Conservation (phyloP, 2,888 invertebrate species). For the Drosophila fungiperda region DNA sequence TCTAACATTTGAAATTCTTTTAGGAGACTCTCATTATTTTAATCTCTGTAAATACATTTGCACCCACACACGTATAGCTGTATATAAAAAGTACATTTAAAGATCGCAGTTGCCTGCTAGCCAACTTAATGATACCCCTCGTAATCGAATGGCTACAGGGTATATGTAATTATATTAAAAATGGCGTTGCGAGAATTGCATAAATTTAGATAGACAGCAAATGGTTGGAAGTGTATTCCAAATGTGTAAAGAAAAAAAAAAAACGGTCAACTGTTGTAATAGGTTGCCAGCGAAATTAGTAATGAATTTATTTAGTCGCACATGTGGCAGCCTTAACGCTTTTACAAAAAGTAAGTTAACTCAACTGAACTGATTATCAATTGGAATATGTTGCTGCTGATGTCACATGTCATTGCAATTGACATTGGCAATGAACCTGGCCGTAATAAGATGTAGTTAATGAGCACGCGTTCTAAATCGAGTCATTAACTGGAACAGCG, state of each 20-base stretch:
- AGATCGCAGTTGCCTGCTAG: background rate
- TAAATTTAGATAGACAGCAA: slow-evolving; percentile 56
- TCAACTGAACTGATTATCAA: slow-evolving; percentile 29
- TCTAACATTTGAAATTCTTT: background rate
- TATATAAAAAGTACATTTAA: background rate
- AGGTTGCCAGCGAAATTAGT: slow-evolving; percentile 40
- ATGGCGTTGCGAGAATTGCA: slow-evolving; percentile 62
- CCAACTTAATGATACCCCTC: slow-evolving; percentile 10
- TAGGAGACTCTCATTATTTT: background rate
- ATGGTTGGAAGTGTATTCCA: slow-evolving; percentile 52
- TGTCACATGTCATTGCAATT: slow-evolving; percentile 75
- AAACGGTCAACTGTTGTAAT: slow-evolving; percentile 11
- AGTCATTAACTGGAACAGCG: slow-evolving; percentile 39
- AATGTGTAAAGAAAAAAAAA: slow-evolving; percentile 8
- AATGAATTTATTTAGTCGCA: slow-evolving; percentile 33
- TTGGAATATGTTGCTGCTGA: slow-evolving; percentile 44
- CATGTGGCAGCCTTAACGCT: background rate
- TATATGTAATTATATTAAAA: slow-evolving; percentile 33
- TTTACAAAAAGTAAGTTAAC: slow-evolving; percentile 1
- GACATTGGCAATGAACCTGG: slow-evolving; percentile 76
- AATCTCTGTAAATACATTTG: background rate
- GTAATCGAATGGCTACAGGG: slow-evolving; percentile 19
- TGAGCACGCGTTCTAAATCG: slow-evolving; percentile 62
- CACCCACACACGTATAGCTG: background rate
- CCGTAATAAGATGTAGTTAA: slow-evolving; percentile 69